Conservation (phyloP, 1,140 invertebrate genomes). For the Streblospio benedicti region DNA sequence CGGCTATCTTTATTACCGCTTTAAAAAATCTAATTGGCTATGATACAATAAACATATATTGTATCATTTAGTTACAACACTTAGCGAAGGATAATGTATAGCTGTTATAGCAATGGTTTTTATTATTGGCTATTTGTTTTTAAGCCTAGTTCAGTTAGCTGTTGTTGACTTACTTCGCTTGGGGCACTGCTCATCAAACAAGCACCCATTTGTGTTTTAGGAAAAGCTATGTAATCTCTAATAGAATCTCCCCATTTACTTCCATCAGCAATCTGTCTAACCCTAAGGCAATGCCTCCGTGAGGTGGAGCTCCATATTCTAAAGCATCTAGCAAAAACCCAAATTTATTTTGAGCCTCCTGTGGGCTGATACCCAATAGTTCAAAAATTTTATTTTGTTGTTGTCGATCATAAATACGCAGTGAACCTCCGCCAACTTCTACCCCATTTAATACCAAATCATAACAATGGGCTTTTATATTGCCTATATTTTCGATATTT, state of each 20-base stretch:
- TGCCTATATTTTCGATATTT: constrained; percentile 16
- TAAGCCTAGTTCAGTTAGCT: background rate
- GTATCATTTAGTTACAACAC: no score
- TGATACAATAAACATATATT: no score
- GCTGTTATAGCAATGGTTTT: background rate
- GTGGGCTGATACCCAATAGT: background rate
- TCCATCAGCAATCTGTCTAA: constrained; percentile 72
- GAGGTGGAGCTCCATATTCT: constrained; percentile 79
- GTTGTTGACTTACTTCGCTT: background rate
- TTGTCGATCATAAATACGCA: constrained; percentile 62
- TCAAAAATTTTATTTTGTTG: constrained; percentile 67
- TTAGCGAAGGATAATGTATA: no score
- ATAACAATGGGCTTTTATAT: background rate
- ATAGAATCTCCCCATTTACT: constrained; percentile 65
- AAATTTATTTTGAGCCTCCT: background rate
- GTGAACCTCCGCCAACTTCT: background rate
- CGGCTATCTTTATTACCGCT: no score
- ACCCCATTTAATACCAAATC: background rate
- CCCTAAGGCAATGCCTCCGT: constrained; percentile 86
- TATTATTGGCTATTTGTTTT: background rate
- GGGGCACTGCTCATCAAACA: constrained; percentile 81
- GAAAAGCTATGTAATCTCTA: constrained; percentile 91
- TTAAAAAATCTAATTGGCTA: no score
- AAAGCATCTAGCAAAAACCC: constrained; percentile 77
- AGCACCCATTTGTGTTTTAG: constrained; percentile 75